Conservation (phyloP, 2,113 vertebrate genomes). For the Oceanites oceanicus region DNA sequence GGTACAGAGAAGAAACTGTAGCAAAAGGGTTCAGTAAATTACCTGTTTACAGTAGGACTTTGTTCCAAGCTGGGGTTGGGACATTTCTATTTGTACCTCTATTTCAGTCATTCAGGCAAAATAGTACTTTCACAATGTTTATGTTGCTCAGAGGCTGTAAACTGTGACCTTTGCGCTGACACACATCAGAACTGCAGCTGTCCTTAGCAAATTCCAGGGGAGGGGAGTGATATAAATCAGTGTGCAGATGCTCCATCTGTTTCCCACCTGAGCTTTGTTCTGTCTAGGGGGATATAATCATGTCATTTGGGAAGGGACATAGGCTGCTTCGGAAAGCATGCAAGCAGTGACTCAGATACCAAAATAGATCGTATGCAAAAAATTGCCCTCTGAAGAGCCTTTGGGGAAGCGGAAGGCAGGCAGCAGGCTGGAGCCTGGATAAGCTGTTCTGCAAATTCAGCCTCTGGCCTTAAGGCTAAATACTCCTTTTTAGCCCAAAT, state of each 20-base stretch:
- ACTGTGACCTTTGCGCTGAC: neutral
- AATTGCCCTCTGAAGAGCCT: neutral
- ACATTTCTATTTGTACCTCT: neutral
- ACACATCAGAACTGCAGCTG: neutral
- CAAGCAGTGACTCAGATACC: neutral
- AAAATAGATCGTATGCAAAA: neutral
- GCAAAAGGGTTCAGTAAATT: neutral
- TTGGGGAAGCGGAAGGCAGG: neutral
- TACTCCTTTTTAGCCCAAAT: neutral
- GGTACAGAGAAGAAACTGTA: neutral
- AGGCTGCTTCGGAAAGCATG: neutral
- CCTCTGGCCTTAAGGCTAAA: neutral
- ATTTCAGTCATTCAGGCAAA: neutral
- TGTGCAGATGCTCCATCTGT: neutral
- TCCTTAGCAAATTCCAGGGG: neutral
- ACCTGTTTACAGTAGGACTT: neutral
- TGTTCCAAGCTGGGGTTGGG: neutral
- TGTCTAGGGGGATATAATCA: neutral
- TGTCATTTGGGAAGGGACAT: neutral
- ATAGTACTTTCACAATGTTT: neutral
- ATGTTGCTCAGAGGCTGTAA: neutral
- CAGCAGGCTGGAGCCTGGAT: neutral
- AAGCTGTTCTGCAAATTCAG: neutral
- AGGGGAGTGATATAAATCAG: neutral
- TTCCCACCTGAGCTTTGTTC: constrained; percentile 8